phyloP scores from a whole-genome alignment of 2,888 invertebrate species.

The Selenia dentaria region DNA sequence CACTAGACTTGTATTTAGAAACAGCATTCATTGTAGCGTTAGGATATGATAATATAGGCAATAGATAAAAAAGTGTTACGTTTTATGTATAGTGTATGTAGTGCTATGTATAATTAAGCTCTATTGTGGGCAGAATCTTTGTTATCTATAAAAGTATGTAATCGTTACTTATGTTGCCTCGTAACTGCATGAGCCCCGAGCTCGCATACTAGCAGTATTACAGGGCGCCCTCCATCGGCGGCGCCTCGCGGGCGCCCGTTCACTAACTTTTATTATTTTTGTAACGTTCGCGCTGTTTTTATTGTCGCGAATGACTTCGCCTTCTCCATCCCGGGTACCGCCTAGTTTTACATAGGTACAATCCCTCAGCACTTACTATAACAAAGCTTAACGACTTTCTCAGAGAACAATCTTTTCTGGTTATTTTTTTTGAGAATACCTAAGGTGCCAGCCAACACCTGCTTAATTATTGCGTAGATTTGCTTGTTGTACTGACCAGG shows the following conservation, averaged over 20 bases:
- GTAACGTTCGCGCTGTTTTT: conserved; percentile 67
- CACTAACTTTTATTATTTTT: conserved; percentile 77
- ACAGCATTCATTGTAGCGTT: too few relatives aligned
- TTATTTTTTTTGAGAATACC: conserved; percentile 3
- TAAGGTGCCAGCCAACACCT: too few relatives aligned
- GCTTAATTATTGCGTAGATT: too few relatives aligned
- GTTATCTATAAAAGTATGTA: too few relatives aligned
- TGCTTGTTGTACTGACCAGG: too few relatives aligned
- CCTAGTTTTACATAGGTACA: conserved; percentile 35
- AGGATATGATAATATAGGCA: too few relatives aligned
- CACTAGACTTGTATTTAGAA: too few relatives aligned
- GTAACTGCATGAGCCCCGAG: neutral
- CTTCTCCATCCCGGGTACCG: conserved; percentile 47
- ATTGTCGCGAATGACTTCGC: conserved; percentile 61
- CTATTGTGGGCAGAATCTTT: too few relatives aligned
- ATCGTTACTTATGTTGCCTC: neutral
- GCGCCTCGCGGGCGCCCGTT: conserved; percentile 63
- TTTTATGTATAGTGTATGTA: too few relatives aligned
- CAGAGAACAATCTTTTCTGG: conserved; percentile 16
- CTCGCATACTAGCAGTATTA: conserved; percentile 34
- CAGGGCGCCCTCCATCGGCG: conserved; percentile 33
- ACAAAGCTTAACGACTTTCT: conserved; percentile 31
- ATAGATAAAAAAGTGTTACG: too few relatives aligned
- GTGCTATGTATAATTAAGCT: too few relatives aligned
- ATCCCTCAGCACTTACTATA: conserved; percentile 29